Base-by-base conservation (phyloP, 2,113 vertebrate species). In the Chaetorhynchus papuensis region DNA sequence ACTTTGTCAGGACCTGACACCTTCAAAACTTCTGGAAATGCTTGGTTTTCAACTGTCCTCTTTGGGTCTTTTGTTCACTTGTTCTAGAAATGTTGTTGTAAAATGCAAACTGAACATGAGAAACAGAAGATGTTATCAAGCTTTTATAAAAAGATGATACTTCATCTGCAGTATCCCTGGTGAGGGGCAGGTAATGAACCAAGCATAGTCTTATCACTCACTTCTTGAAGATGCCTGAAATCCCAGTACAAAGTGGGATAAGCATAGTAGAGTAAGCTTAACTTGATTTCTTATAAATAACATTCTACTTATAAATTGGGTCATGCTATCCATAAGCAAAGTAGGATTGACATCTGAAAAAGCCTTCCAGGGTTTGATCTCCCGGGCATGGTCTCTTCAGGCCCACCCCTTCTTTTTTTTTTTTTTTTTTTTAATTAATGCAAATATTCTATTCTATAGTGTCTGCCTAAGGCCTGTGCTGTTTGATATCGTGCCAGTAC, bases 361-460 rank as follows among this genome's bases (percentile, higher is more conserved):
- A 68, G 37, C n/a, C 28, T 17, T 41, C 52, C 65, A 74, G 41
- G 47, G 22, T 77, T 86, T 45, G 49, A 45, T 75, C 52, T 88
- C 76, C 64, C 31, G 47, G 66, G 33, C 5, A 3, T 65, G 44
- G n/a, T 85, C 26, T 80, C 35, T 49, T 41, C 30, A 72, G 3
- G 5, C 6, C 37, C 1, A 1, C 1, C 5, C 18, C 9, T 3
- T 2, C 6, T 6, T 26, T 4, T 44, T 44, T 56, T 49, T 26
- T 23, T 24, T 42, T 47, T 10, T 11, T 44, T 60, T 21, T 27
- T 24, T 24, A 24, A 47, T 24, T 2, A 59, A 90, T 61, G 50
- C 23, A 87, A 50, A 31, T 85, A 44, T 31, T 79, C 31, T 65
- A 6, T 74, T 41, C 56, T 39, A 10, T 9, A 74, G 28, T 87